Percentiles rank a stretch among this genome's conserved stretches.
These are phyloP conservation scores for Aldrovandia affinis DNA, from an alignment of 2,797 vertebrate species.

Conservation along the genomic window DNA sequence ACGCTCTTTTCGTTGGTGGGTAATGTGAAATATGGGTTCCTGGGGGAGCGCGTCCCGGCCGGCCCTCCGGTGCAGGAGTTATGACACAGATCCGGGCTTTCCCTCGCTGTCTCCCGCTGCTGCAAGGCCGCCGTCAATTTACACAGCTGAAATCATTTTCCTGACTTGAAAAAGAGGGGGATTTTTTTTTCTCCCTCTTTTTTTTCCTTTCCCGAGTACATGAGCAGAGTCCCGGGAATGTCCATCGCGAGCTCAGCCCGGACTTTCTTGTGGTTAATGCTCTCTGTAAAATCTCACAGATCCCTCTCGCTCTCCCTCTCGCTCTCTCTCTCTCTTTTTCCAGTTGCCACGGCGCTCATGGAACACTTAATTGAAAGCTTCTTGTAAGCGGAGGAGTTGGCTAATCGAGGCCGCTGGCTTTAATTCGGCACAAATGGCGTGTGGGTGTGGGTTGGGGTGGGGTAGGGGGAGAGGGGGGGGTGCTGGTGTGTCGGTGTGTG, in stretches of 20 bases:
- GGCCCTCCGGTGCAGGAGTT: constrained; percentile 53
- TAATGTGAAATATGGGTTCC: constrained; percentile 49
- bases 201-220: constrained; percentile 52
- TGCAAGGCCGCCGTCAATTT: constrained; percentile 73
- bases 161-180: constrained; percentile 57
- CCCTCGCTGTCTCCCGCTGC: constrained; percentile 64
- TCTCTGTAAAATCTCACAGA: constrained; percentile 67
- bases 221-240: constrained; percentile 58
- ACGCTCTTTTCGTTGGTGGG: constrained; percentile 54
- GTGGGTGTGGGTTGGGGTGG: too few species aligned
- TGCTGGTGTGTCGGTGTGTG: too few species aligned
- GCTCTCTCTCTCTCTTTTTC: constrained; percentile 52
- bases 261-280: constrained; percentile 71
- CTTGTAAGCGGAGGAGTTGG: constrained; percentile 45
- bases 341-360: constrained; percentile 43
- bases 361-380: constrained; percentile 61
- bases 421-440: constrained; percentile 38
- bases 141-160: constrained; percentile 72
- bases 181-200: constrained; percentile 15
- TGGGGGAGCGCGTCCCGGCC: constrained; percentile 43
- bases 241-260: constrained; percentile 59
- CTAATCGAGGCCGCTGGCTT: constrained; percentile 44
- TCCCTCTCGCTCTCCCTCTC: constrained; percentile 58
- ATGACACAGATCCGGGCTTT: constrained; percentile 58
- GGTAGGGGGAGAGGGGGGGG: constrained; percentile 14